phyloP scores from a whole-genome alignment of 2,888 invertebrate species.

The Stenolophus ochropezus region DNA sequence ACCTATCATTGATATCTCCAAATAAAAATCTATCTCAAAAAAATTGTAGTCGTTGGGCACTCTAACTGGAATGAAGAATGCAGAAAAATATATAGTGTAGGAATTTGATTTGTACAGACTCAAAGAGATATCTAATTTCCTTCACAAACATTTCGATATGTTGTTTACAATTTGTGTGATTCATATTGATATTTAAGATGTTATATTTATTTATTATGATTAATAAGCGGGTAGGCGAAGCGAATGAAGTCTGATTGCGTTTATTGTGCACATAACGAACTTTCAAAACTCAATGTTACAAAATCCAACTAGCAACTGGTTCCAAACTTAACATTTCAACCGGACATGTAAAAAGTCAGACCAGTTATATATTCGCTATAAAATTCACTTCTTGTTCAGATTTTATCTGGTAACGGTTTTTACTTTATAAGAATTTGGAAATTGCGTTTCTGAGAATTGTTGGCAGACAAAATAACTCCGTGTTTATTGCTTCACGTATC shows the following conservation, averaged over 20 bases:
- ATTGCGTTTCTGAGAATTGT: not conserved
- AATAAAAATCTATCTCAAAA: too few relatives aligned
- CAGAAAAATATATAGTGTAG: too few relatives aligned
- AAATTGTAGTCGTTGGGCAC: too few relatives aligned
- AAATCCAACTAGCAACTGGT: not conserved
- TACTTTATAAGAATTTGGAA: not conserved
- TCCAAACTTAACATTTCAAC: not conserved
- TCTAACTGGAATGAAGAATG: too few relatives aligned
- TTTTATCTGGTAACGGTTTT: not conserved
- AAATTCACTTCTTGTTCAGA: not conserved
- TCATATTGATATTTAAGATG: too few relatives aligned
- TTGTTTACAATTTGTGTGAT: too few relatives aligned
- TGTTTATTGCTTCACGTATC: too few relatives aligned
- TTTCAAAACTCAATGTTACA: constrained; percentile 15
- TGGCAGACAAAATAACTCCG: too few relatives aligned
- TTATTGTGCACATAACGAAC: not conserved
- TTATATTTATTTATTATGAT: not conserved
- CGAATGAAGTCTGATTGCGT: not conserved
- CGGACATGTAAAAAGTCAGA: not conserved
- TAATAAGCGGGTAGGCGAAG: not conserved
- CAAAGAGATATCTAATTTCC: too few relatives aligned
- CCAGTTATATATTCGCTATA: not conserved
- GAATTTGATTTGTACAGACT: too few relatives aligned
- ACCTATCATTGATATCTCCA: too few relatives aligned
- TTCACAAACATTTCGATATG: too few relatives aligned